Evolutionary conservation across 2,113 vertebrate species (phyloP).

Genomic region (Bubo blakistoni): DNA sequence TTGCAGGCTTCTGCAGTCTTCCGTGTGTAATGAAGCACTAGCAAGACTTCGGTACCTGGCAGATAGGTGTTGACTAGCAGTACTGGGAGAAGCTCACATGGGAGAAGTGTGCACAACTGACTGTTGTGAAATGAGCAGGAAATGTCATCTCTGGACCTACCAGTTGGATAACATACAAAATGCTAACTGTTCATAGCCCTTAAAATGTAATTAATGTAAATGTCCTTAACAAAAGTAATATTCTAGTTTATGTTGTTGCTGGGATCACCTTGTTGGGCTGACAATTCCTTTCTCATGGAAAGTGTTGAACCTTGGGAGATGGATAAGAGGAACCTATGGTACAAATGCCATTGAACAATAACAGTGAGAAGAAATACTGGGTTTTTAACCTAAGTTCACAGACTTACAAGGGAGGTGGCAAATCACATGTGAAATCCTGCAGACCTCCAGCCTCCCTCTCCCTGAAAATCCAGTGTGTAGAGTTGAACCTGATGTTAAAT

Average conservation of each 20-base stretch:
- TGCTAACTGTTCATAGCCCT: background rate
- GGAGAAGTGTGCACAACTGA: background rate
- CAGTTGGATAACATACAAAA: background rate
- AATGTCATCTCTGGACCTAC: background rate
- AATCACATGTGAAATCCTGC: constrained; percentile 29
- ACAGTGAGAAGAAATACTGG: background rate
- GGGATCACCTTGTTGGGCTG: background rate
- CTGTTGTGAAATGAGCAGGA: background rate
- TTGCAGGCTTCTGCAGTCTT: background rate
- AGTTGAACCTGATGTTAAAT: constrained; percentile 56
- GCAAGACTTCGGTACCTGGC: background rate
- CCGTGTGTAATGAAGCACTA: background rate
- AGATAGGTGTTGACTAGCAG: background rate
- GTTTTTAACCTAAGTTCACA: background rate
- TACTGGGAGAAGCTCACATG: background rate
- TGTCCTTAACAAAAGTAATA: background rate
- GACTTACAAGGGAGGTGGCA: background rate
- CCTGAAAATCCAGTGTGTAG: constrained; percentile 18
- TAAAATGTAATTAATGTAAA: background rate
- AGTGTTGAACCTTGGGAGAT: background rate
- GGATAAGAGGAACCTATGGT: background rate
- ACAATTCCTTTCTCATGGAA: background rate
- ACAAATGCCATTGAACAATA: background rate
- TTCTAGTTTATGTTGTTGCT: background rate
- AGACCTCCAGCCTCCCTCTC: background rate